A percentile compares a stretch with the other conserved stretches of the same genome.
Evolutionary conservation across 2,888 invertebrate species (phyloP).

Genomic region (Cantharis rufa): DNA sequence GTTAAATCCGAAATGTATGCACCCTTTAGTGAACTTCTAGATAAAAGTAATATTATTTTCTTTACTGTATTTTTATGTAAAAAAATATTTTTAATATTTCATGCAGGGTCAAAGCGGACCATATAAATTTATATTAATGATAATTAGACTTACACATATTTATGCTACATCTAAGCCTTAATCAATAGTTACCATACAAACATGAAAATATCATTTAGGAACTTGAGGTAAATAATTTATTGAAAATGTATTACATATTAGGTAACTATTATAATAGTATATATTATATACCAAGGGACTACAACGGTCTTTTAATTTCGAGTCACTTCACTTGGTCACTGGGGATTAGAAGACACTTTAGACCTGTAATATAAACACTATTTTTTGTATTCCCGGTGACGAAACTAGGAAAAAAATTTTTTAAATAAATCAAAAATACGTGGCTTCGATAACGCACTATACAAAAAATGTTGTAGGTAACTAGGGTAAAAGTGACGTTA

Average conservation of each 20-base stretch:
- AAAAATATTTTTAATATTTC: conserved; percentile 22
- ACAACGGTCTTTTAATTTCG: no score
- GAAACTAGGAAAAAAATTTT: no score
- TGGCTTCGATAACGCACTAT: no score
- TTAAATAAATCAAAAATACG: no score
- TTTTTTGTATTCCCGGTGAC: no score
- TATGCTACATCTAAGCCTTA: conserved; percentile 8
- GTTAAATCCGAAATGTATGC: neutral
- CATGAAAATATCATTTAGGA: neutral
- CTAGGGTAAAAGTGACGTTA: no score
- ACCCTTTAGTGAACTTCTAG: neutral
- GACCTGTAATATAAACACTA: no score
- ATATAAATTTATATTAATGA: conserved; percentile 23
- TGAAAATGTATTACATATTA: neutral
- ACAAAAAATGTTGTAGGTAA: no score
- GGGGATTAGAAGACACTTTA: no score
- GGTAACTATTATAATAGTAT: neutral
- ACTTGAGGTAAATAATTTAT: neutral
- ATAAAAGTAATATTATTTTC: conserved; percentile 4
- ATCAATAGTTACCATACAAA: neutral
- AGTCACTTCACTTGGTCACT: no score
- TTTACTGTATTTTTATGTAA: conserved; percentile 22
- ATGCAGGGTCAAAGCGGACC: conserved; percentile 33
- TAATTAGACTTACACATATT: conserved; percentile 22
- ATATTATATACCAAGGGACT: no score